Evolutionary conservation across 2,797 vertebrate genomes (phyloP).

Genomic region (Premnoplex brunnescens): DNA sequence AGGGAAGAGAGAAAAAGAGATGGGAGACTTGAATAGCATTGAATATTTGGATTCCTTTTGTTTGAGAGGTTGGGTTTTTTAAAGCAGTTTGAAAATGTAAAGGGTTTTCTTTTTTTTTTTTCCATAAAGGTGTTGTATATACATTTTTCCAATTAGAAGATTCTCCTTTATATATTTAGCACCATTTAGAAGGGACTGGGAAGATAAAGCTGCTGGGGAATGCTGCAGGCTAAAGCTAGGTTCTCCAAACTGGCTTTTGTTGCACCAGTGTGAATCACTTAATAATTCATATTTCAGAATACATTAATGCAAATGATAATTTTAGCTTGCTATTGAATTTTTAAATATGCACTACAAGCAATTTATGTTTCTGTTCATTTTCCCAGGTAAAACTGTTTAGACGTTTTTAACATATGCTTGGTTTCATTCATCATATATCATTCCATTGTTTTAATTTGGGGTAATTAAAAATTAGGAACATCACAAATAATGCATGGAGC

Average conservation of each 20-base stretch:
- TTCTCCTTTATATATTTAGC: conserved; percentile 49
- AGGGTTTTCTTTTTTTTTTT: background rate
- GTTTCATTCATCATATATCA: conserved; percentile 52
- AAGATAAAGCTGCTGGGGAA: conserved; percentile 57
- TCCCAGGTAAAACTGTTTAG: conserved; percentile 69
- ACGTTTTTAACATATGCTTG: conserved; percentile 44
- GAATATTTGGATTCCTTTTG: conserved; percentile 55
- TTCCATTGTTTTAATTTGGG: conserved; percentile 48
- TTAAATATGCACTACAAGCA: conserved; percentile 69
- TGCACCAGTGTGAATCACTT: conserved; percentile 62
- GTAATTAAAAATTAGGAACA: conserved; percentile 69
- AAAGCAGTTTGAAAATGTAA: background rate
- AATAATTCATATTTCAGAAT: conserved; percentile 77
- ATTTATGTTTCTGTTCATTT: conserved; percentile 72
- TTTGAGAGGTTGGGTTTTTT: background rate
- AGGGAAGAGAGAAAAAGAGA: background rate
- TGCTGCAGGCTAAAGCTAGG: conserved; percentile 57
- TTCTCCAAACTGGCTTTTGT: conserved; percentile 69
- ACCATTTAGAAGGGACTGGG: conserved; percentile 44
- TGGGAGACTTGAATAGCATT: background rate
- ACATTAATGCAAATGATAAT: conserved; percentile 73
- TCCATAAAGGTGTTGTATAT: conserved; percentile 30
- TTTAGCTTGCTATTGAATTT: conserved; percentile 70
- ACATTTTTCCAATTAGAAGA: conserved; percentile 57
- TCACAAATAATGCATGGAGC: conserved; percentile 62